Percentiles rank a stretch among this genome's conserved stretches.
Evolutionary conservation across 2,797 vertebrate species (phyloP).

Genomic region (Tokudaia tokunoshimensis): DNA sequence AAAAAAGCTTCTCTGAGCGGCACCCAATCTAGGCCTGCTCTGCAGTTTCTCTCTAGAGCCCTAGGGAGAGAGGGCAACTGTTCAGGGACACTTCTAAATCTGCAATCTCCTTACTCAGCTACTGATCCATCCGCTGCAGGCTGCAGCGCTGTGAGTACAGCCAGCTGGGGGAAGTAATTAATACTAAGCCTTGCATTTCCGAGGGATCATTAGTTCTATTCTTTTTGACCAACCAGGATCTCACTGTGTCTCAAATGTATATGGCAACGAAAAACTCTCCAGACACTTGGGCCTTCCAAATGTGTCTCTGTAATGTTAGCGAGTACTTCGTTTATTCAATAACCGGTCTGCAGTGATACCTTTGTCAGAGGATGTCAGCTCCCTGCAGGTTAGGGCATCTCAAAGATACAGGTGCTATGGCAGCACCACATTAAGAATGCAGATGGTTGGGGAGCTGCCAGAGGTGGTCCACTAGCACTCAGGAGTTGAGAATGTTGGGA

Average conservation of each 20-base stretch:
- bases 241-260: conserved; percentile 33
- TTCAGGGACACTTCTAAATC: conserved; percentile 68
- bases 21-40: not conserved
- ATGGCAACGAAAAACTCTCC: conserved; percentile 32
- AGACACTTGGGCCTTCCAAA: conserved; percentile 48
- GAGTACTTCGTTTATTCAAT: conserved; percentile 4
- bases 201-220: conserved; percentile 78
- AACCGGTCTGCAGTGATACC: not conserved
- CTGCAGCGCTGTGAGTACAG: conserved; percentile 50
- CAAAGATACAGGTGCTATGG: not conserved
- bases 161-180: conserved; percentile 80
- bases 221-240: conserved; percentile 78
- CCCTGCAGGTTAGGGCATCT: not conserved
- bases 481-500: not conserved
- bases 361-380: not conserved
- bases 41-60: conserved; percentile 44
- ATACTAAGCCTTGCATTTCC: conserved; percentile 76
- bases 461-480: not conserved
- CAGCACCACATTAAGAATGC: not conserved
- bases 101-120: conserved; percentile 74
- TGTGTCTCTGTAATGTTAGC: conserved; percentile 34
- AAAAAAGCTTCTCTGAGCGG: not conserved
- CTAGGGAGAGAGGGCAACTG: conserved; percentile 38
- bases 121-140: conserved; percentile 26
- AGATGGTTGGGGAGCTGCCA: not conserved